Evolutionary conservation across 2,888 invertebrate species (phyloP).

Genomic region (Lycaena phlaeas): DNA sequence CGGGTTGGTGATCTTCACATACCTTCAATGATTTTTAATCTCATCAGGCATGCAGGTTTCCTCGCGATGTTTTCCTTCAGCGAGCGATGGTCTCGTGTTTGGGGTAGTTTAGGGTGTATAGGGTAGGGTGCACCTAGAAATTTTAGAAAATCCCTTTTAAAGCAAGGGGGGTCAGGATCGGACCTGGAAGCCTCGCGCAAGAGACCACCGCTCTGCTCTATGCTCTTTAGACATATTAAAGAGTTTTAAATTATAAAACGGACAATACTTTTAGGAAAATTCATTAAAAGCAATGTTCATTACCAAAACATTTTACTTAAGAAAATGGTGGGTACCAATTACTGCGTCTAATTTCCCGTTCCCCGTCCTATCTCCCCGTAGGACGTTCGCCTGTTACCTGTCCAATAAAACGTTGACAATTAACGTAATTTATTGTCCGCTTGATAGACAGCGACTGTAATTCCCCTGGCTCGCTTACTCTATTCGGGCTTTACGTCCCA

Average conservation of each 20-base stretch:
- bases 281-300: not conserved
- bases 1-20: too few relatives aligned
- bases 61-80: too few relatives aligned
- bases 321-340: not conserved
- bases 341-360: not conserved
- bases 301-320: not conserved
- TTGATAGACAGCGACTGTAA: conserved; percentile 31
- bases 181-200: too few relatives aligned
- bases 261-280: not conserved
- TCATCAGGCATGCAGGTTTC: too few relatives aligned
- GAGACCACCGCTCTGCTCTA: not conserved
- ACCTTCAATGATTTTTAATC: too few relatives aligned
- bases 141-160: too few relatives aligned
- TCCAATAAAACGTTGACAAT: conserved; percentile 47
- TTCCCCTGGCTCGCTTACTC: conserved; percentile 14
- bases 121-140: too few relatives aligned
- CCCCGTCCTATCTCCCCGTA: conserved; percentile 20
- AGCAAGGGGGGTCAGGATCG: too few relatives aligned
- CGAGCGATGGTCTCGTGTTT: too few relatives aligned
- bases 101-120: too few relatives aligned
- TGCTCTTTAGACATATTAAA: too few relatives aligned
- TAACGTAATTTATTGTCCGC: conserved; percentile 39
- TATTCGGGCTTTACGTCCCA: conserved; percentile 4
- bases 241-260: not conserved
- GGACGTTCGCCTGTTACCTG: conserved; percentile 28